Percentiles rank a stretch among this genome's conserved stretches.
phyloP scores from a whole-genome alignment of 1,140 invertebrate species.

The Homalodisca vitripennis region DNA sequence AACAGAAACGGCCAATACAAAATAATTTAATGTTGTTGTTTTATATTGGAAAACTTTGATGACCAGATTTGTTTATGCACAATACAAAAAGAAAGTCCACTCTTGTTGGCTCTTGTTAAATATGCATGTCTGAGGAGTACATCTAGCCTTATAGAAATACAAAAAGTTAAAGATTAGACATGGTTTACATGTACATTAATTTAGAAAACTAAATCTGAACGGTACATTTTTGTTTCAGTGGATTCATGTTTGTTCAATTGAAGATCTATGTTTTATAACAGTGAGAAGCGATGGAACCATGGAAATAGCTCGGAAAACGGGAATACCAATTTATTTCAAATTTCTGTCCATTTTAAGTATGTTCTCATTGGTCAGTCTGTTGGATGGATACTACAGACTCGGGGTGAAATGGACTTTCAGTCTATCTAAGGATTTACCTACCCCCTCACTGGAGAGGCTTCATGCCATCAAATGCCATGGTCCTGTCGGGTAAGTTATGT shows the following conservation, averaged over 20 bases:
- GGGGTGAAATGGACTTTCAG: slow-evolving; percentile 86
- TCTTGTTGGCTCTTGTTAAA: too few relatives aligned
- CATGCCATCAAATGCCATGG: slow-evolving; percentile 75
- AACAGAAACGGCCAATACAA: too few relatives aligned
- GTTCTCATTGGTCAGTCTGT: slow-evolving; percentile 76
- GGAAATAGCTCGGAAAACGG: slow-evolving; percentile 74
- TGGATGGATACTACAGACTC: slow-evolving; percentile 87
- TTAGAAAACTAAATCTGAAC: not conserved
- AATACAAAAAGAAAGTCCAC: not conserved
- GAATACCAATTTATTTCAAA: slow-evolving; percentile 69
- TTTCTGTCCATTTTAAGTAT: slow-evolving; percentile 60
- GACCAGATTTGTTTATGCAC: not conserved
- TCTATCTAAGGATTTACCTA: slow-evolving; percentile 74
- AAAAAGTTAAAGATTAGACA: not conserved
- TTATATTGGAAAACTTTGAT: not conserved
- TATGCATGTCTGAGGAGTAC: not conserved
- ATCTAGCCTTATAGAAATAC: not conserved
- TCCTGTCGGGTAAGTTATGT: slow-evolving; percentile 73
- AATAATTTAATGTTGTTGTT: not conserved
- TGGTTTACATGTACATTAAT: not conserved
- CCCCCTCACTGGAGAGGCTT: slow-evolving; percentile 73
- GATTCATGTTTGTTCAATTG: slow-evolving; percentile 64
- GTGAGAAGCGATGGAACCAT: slow-evolving; percentile 63
- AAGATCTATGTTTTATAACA: slow-evolving; percentile 78
- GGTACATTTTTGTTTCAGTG: slow-evolving; percentile 54